Conservation (phyloP, 2,797 vertebrate species). For the Enteromius viviparus region DNA sequence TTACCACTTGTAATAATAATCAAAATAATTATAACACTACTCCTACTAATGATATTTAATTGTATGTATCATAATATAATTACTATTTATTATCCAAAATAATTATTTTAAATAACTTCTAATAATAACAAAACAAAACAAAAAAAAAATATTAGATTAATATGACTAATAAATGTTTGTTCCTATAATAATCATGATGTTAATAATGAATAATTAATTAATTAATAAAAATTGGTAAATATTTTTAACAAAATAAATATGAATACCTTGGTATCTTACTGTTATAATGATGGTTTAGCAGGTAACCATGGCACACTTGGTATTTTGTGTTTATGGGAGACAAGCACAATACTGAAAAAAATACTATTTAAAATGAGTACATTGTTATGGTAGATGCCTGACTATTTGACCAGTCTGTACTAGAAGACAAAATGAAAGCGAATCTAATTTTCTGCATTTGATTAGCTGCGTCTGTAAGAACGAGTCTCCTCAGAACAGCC, state of each 20-base stretch:
- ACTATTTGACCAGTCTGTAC: background rate
- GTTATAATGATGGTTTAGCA: background rate
- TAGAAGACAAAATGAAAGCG: background rate
- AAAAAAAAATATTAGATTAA: background rate
- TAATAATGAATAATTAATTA: background rate
- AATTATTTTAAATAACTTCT: background rate
- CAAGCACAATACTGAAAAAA: background rate
- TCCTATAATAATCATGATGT: background rate
- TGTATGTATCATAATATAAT: background rate
- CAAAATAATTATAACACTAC: background rate
- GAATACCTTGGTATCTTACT: background rate
- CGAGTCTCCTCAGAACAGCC: background rate
- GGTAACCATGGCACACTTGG: background rate
- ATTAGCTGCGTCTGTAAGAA: slow-evolving; percentile 31
- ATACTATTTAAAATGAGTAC: background rate
- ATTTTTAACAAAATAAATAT: background rate
- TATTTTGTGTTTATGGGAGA: background rate
- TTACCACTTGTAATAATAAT: background rate
- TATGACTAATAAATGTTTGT: background rate
- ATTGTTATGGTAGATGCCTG: background rate
- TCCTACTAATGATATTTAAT: background rate
- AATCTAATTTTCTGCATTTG: slow-evolving; percentile 25
- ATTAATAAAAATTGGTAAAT: background rate
- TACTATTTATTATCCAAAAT: background rate
- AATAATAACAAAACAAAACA: background rate